Evolutionary conservation across 53 echinoderm and acorn worm species (phyloP), one percentile per base, ranked within the genome.

Genomic region (Hippasteria phrygiana): DNA sequence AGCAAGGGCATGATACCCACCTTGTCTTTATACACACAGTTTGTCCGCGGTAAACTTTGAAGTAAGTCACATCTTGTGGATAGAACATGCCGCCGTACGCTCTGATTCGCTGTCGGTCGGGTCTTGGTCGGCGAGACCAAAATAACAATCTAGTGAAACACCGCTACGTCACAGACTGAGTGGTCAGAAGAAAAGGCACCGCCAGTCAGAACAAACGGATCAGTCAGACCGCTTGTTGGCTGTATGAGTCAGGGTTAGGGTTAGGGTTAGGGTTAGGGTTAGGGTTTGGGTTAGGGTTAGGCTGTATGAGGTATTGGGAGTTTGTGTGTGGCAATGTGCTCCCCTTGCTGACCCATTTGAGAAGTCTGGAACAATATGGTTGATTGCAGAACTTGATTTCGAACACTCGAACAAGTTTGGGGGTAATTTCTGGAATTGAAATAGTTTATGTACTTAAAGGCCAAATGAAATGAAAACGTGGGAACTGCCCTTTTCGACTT

Each of bases 181-280:
- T 78, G 62, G 78, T 22, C 38, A 14, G 24, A 59, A 26, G 8
- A 0, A 42, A 47, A 1, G 1, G n/a, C 51, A 22, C 31, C 9
- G 63, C 51, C 62, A 62, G 56, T 26, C 17, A 56, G 11, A 41
- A 41, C 39, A 79, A 40, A n/a, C n/a, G 59, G 39, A 79, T 59
- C 59, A 59, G 26, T 2, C 3, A 26, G n/a, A 24, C 59, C 59
- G 59, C 59, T 3, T 1, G 2, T 1, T 17, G 59, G 16, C 59
- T 24, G 26, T 4, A n/a, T n/a, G n/a, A n/a, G n/a, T n/a, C n/a
- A n/a, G n/a, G n/a, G n/a, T n/a, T n/a, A n/a, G n/a, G n/a, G n/a
- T n/a, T n/a, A n/a, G n/a, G n/a, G n/a, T n/a, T n/a, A n/a, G n/a
- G n/a, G n/a, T n/a, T n/a, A n/a, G n/a, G n/a, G n/a, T n/a, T n/a